These are phyloP conservation scores for Pyrocephalus nanus DNA, from an alignment of 2,797 vertebrate species.

Conservation along the genomic window DNA sequence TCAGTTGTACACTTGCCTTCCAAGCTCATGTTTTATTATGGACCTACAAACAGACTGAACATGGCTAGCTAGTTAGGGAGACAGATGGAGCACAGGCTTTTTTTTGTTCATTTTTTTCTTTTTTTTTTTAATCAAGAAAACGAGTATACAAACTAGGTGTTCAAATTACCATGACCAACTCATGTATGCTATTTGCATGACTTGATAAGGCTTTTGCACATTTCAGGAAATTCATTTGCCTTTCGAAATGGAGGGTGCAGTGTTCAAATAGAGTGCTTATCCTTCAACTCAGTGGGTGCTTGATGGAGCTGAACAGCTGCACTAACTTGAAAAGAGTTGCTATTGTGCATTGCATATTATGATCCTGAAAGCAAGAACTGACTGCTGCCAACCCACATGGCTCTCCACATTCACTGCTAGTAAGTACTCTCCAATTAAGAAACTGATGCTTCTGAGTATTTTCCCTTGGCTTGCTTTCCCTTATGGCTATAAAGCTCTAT, in stretches of 20 bases:
- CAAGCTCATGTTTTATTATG: background rate
- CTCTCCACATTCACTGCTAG: slow-evolving; percentile 6
- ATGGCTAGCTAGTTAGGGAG: background rate
- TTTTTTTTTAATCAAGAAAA: background rate
- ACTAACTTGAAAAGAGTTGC: slow-evolving; percentile 57
- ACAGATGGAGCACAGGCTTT: background rate
- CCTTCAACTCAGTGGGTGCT: slow-evolving; percentile 71
- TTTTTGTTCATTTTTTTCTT: background rate
- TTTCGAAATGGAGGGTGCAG: slow-evolving; percentile 38
- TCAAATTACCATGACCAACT: slow-evolving; percentile 11
- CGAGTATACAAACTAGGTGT: background rate
- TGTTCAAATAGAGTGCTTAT: slow-evolving; percentile 46
- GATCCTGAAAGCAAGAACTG: slow-evolving; percentile 50
- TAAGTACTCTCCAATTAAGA: background rate
- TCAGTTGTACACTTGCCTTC: background rate
- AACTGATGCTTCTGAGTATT: background rate
- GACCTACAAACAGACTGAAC: background rate
- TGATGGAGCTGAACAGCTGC: slow-evolving; percentile 69
- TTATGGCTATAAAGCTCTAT: background rate
- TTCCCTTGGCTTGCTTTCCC: background rate
- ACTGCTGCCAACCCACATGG: slow-evolving; percentile 20
- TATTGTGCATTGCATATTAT: slow-evolving; percentile 51
- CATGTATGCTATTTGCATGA: slow-evolving; percentile 20
- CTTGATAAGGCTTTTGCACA: slow-evolving; percentile 37
- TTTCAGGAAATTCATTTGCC: slow-evolving; percentile 63